Base-by-base conservation (phyloP, 2,888 invertebrate species). In the Bombylius major region DNA sequence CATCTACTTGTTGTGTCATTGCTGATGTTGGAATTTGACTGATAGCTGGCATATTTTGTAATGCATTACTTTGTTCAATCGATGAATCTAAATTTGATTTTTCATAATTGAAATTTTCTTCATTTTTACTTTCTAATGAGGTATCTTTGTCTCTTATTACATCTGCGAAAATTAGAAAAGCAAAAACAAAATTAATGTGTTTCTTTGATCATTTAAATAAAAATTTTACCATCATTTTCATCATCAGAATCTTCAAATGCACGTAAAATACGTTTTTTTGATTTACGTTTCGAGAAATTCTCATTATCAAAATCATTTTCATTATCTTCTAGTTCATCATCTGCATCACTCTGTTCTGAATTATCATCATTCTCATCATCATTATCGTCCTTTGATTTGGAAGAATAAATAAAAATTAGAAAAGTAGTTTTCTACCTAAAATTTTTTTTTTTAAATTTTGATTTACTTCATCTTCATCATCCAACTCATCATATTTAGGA, bases 221-320 rank as follows among this genome's bases (percentile, higher is more conserved):
- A 23, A 23, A 23, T 23, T 23, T 23, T 23, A 23, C 23, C 23
- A 23, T 23, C 23, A 52, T 65, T 64, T 9, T 70, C 70, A 9
- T 71, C 71, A 42, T 72, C 71, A 14, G 70, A 68, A 59, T 73
- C 71, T 39, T 67, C 67, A 48, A 68, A 69, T 0, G 63, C 65
- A 42, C 63, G 65, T 39, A 73, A 68, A 39, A 72, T 69, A 69
- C 73, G 63, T 70, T 73, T 77, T 59, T 77, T 74, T 39, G 53
- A 50, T 49, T 65, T 69, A 13, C 60, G 56, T 42, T 61, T 61
- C 49, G 9, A 55, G 57, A 58, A 53, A 56, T 55, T 61, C 59
- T 62, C 59, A 53, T 58, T 56, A 54, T 62, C 63, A 56, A 59
- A 63, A 53, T 61, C 58, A 44, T 64, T 63, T 36, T 64, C 61